Evolutionary conservation across 2,888 invertebrate genomes (phyloP).

Genomic region (Plutella xylostella): DNA sequence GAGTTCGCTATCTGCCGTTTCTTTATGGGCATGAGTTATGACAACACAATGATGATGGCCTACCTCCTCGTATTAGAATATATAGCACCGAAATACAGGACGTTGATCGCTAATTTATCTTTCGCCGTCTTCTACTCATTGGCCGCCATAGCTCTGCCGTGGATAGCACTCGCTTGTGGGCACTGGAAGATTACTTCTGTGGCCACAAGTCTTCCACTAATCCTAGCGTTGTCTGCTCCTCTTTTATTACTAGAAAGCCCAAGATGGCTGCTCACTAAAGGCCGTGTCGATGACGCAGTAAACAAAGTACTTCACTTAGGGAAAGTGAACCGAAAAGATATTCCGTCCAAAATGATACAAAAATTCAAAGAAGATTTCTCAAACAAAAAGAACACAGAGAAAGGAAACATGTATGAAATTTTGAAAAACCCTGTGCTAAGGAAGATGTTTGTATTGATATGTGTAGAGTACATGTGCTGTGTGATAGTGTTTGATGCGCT

Average conservation of each 20-base stretch:
- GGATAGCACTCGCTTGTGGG: constrained; percentile 13
- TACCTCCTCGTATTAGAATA: constrained; percentile 15
- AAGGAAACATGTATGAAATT: constrained; percentile 7
- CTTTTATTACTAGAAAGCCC: constrained; percentile 41
- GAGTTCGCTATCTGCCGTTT: constrained; percentile 12
- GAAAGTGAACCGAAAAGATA: constrained; percentile 10
- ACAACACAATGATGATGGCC: constrained; percentile 15
- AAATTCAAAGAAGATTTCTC: constrained; percentile 4
- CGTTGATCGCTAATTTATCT: constrained; percentile 12
- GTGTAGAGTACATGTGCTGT: constrained; percentile 11
- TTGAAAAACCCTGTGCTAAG: constrained; percentile 9
- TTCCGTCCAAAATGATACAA: constrained; percentile 12
- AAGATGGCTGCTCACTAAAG: constrained; percentile 39
- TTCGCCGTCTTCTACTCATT: constrained; percentile 13
- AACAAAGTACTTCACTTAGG: constrained; percentile 9
- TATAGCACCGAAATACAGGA: constrained; percentile 15
- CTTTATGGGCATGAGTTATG: constrained; percentile 13
- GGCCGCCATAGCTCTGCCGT: constrained; percentile 11
- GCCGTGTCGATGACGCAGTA: constrained; percentile 23
- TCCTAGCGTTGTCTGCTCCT: constrained; percentile 30
- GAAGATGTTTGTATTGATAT: constrained; percentile 11
- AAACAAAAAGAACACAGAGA: not conserved
- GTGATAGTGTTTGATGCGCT: constrained; percentile 11
- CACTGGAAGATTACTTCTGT: constrained; percentile 13
- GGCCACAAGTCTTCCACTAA: constrained; percentile 18